phyloP scores from a whole-genome alignment of 2,797 vertebrate genomes.

The Melanotaenia parkinsoni region DNA sequence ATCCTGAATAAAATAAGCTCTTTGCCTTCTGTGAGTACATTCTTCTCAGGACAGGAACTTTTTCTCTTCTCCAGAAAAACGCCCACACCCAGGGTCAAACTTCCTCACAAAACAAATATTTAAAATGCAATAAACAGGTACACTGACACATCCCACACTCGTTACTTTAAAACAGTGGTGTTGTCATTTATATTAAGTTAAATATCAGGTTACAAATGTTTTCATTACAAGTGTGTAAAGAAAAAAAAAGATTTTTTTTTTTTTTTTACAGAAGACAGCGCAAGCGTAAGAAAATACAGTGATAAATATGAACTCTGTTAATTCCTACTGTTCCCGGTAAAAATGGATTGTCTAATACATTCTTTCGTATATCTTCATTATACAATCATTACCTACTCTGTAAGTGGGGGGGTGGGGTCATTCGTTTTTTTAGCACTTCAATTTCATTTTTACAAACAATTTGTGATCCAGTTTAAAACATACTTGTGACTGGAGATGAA shows the following conservation, averaged over 20 bases:
- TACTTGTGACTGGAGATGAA: background rate
- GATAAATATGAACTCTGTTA: constrained; percentile 58
- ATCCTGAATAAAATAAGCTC: background rate
- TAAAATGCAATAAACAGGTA: background rate
- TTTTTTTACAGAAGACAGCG: constrained; percentile 49
- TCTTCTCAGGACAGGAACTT: background rate
- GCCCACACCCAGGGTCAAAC: background rate
- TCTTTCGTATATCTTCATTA: constrained; percentile 42
- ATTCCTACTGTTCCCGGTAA: constrained; percentile 44
- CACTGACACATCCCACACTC: background rate
- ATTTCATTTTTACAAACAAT: constrained; percentile 6
- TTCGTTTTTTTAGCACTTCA: constrained; percentile 6
- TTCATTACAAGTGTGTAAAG: constrained; percentile 52
- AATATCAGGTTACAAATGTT: constrained; percentile 53
- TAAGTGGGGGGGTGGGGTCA: background rate
- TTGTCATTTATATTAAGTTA: constrained; percentile 53
- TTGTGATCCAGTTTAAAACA: constrained; percentile 18
- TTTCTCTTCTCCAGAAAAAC: too few species aligned
- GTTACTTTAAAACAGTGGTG: constrained; percentile 47
- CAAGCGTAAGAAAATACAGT: constrained; percentile 75
- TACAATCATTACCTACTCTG: constrained; percentile 35
- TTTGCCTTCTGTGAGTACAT: background rate
- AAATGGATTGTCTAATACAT: constrained; percentile 73
- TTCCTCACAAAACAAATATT: background rate
- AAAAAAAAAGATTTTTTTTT: constrained; percentile 19